Evolutionary conservation across 2,797 vertebrate genomes (phyloP).

Genomic region (Decapterus maruadsi): DNA sequence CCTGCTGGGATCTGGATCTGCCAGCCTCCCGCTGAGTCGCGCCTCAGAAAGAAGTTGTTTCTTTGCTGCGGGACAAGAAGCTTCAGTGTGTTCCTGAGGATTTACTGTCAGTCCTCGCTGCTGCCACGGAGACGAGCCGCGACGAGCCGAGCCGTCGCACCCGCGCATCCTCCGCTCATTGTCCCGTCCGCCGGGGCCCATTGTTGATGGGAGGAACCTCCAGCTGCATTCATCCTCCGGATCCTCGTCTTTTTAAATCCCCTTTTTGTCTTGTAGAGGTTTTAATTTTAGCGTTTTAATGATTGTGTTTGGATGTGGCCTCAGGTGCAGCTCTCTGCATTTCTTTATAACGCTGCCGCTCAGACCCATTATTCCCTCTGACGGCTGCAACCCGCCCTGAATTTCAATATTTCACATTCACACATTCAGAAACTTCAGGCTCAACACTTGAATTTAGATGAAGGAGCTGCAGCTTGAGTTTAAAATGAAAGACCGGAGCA

Average conservation of each 20-base stretch:
- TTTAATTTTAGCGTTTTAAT: too few relatives aligned
- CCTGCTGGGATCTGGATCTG: background rate
- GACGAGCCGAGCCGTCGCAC: background rate
- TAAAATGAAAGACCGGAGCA: too few relatives aligned
- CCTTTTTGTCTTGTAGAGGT: too few relatives aligned
- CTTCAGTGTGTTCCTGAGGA: background rate
- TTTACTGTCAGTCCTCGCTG: constrained; percentile 23
- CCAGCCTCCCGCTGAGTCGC: constrained; percentile 13
- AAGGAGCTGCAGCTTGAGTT: too few relatives aligned
- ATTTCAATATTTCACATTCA: background rate
- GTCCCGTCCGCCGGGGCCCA: background rate
- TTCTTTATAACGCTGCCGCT: background rate
- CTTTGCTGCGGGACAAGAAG: constrained; percentile 1
- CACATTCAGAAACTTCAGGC: background rate
- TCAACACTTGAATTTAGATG: background rate
- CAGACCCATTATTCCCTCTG: background rate
- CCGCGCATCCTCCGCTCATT: too few relatives aligned
- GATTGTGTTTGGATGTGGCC: too few relatives aligned
- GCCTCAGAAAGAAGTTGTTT: background rate
- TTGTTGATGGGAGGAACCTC: background rate
- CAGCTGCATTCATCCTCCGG: background rate
- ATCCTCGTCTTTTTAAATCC: background rate
- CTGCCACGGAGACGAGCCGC: background rate
- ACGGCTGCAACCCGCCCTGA: background rate
- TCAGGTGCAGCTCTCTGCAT: too few relatives aligned